Base-by-base conservation (phyloP, 30 jellyfish, hydroid and myxozoan genomes). In the Nemopilema nomurai region DNA sequence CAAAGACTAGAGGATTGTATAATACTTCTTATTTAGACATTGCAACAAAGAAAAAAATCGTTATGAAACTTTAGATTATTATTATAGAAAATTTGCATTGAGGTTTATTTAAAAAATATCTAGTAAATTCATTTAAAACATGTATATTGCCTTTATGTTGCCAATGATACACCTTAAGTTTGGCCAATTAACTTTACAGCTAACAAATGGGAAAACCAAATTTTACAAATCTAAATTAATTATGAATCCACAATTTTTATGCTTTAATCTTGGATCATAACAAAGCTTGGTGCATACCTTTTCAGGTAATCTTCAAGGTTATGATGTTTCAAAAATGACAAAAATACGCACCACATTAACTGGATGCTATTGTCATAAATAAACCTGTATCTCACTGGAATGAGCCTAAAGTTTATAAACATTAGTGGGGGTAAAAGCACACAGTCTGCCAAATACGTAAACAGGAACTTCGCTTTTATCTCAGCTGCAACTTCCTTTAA, bases 281-380 rank as follows among this genome's bases (percentile, higher is more conserved):
- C 23, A 18, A 64, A 63, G 7, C 50, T 49, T 65, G 90, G 77
- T 18, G 67, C 32, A 80, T 66, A 80, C 0, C 32, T 49, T 28
- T 74, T 63, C 27, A 83, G 31, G 31, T 83, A 53, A 24, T 62
- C 4, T 8, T 83, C 91, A 26, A 83, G 86, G 50, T 83, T 69
- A 31, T 83, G 91, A 62, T 83, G 91, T 57, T 83, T 83, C 62
- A 83, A 29, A 24, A 71, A 83, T 72, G 91, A 83, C 25, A 83
- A 65, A 57, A 83, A 83, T 53, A 83, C 91, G 71, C 91, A 83
- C 91, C 91, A 83, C 86, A 83, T 69, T 17, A 83, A 28, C 74
- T 71, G 86, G 57, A 83, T 83, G 32, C 86, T 83, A 74, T 83
- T 83, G 23, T 83, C 91, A 72, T 83, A 83, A 6, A 83, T 66